A percentile compares a stretch with the other conserved stretches of the same genome.
Evolutionary conservation across 2,888 invertebrate species (phyloP).

Genomic region (Cyclophora punctaria): DNA sequence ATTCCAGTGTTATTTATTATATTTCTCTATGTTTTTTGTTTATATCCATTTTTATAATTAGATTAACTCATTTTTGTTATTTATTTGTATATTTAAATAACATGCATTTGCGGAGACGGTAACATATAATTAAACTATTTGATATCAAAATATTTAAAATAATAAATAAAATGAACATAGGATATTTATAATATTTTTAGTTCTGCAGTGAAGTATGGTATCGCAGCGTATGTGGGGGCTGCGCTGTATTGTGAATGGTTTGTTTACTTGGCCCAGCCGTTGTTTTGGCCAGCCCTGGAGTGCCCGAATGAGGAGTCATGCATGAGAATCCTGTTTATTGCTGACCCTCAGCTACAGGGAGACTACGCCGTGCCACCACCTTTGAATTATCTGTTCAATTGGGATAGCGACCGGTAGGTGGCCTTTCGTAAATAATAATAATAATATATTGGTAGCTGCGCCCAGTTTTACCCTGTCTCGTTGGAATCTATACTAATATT

Average conservation of each 20-base stretch:
- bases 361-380: conserved; percentile 81
- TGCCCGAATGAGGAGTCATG: conserved; percentile 67
- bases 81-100: conserved; percentile 1
- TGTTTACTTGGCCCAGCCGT: conserved; percentile 55
- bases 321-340: conserved; percentile 81
- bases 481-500: no score
- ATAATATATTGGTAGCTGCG: no score
- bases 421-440: not conserved
- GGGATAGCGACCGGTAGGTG: conserved; percentile 90
- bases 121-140: not conserved
- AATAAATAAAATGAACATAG: no score
- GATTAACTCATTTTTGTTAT: conserved; percentile 2
- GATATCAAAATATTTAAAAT: no score
- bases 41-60: no score
- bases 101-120: conserved; percentile 49
- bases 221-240: conserved; percentile 36
- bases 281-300: conserved; percentile 57
- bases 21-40: no score
- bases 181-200: conserved; percentile 22
- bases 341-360: conserved; percentile 96
- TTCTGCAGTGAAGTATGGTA: conserved; percentile 44
- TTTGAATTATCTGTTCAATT: conserved; percentile 82
- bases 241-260: conserved; percentile 75
- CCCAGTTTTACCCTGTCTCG: no score
- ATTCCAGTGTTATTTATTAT: no score